phyloP scores from a whole-genome alignment of 2,797 vertebrate genomes.

The Phrynocephalus vlangalii region DNA sequence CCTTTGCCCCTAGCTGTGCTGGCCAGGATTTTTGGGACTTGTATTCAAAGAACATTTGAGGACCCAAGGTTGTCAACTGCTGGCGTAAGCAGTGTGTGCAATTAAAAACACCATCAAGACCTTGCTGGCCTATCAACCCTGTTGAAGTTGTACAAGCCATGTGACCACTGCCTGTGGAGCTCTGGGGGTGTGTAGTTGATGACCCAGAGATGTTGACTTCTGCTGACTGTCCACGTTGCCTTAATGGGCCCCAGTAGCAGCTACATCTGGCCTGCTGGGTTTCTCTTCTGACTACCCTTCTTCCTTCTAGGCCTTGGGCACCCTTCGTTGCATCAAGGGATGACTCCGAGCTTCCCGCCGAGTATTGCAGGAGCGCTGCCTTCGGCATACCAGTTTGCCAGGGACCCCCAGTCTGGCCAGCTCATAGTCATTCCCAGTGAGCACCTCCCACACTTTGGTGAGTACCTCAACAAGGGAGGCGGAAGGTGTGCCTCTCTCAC shows the following conservation, averaged over 20 bases:
- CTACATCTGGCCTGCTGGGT: neutral
- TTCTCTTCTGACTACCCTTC: neutral
- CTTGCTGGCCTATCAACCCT: too few relatives aligned
- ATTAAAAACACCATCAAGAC: neutral
- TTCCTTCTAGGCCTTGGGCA: constrained; percentile 85
- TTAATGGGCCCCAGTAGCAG: neutral
- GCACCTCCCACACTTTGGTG: constrained; percentile 96
- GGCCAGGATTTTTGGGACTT: too few relatives aligned
- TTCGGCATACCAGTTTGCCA: constrained; percentile 92
- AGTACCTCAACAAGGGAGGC: neutral
- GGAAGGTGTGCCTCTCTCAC: neutral
- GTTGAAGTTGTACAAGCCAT: too few relatives aligned
- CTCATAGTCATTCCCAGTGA: constrained; percentile 94
- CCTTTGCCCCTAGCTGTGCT: too few relatives aligned
- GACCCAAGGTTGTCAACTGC: too few relatives aligned
- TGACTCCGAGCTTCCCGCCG: constrained; percentile 89
- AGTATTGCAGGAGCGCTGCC: constrained; percentile 89
- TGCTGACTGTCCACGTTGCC: too few relatives aligned
- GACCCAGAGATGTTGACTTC: too few relatives aligned
- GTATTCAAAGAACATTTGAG: too few relatives aligned
- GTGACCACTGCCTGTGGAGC: too few relatives aligned
- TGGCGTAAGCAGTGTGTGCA: too few relatives aligned
- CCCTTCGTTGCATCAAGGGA: constrained; percentile 91
- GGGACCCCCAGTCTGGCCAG: constrained; percentile 95
- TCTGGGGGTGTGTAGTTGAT: too few relatives aligned